Percentiles rank a stretch among this genome's conserved stretches.
These are phyloP conservation scores for Grapholita molesta DNA, from an alignment of 1,140 invertebrate species.

Conservation along the genomic window DNA sequence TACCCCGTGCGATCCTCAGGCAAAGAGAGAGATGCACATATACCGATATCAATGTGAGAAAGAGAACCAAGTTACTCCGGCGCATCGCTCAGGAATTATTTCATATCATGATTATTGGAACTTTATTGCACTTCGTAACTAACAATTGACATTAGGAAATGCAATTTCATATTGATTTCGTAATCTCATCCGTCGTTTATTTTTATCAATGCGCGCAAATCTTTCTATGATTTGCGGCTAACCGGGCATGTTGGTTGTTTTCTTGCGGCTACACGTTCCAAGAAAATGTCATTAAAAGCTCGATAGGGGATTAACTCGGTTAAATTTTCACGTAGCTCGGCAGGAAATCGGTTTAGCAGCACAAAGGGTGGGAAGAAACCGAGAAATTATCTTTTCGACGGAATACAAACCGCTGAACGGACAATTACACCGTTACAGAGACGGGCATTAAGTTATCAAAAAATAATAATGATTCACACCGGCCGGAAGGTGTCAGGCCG, in stretches of 20 bases:
- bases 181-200: slow-evolving; percentile 70
- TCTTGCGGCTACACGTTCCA: slow-evolving; percentile 57
- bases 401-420: slow-evolving; percentile 69
- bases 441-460: slow-evolving; percentile 73
- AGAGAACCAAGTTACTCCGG: slow-evolving; percentile 42
- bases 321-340: slow-evolving; percentile 70
- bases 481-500: slow-evolving; percentile 68
- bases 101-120: slow-evolving; percentile 77
- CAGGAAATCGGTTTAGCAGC: slow-evolving; percentile 71
- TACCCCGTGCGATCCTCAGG: slow-evolving; percentile 72
- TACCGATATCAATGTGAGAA: slow-evolving; percentile 25
- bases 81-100: slow-evolving; percentile 74
- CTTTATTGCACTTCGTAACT: slow-evolving; percentile 77
- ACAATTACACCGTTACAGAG: slow-evolving; percentile 70
- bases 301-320: slow-evolving; percentile 66
- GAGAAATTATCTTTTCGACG: slow-evolving; percentile 72
- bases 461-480: slow-evolving; percentile 73
- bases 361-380: slow-evolving; percentile 72
- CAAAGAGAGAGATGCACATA: slow-evolving; percentile 52
- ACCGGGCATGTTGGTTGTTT: slow-evolving; percentile 66
- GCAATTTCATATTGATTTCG: slow-evolving; percentile 77
- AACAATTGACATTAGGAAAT: slow-evolving; percentile 78
- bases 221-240: slow-evolving; percentile 76
- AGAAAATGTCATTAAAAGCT: slow-evolving; percentile 73
- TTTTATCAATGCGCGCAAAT: slow-evolving; percentile 75